These are phyloP conservation scores for Idaea dimidiata DNA, from an alignment of 2,888 invertebrate species.

Conservation along the genomic window DNA sequence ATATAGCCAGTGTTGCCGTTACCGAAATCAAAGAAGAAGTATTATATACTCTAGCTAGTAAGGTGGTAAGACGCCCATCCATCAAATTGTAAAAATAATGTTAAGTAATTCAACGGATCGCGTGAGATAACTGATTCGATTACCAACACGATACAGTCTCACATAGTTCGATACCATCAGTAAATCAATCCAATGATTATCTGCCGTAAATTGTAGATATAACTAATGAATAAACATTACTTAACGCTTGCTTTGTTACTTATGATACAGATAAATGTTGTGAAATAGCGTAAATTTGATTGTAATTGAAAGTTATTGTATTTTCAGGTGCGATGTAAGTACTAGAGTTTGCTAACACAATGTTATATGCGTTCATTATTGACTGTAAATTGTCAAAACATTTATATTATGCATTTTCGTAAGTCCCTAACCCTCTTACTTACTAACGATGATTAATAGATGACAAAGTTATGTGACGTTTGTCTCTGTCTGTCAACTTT, in stretches of 20 bases:
- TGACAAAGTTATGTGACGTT: no score
- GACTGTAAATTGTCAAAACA: no score
- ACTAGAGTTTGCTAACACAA: not conserved
- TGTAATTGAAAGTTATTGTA: not conserved
- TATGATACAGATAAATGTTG: slow-evolving; percentile 8
- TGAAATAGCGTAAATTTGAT: not conserved
- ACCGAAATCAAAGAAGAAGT: no score
- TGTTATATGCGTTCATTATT: no score
- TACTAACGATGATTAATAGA: no score
- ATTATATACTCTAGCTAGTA: no score
- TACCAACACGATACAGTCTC: not conserved
- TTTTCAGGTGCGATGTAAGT: not conserved
- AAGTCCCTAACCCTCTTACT: no score
- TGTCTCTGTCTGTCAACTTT: no score
- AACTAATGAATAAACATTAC: not conserved
- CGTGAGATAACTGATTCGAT: not conserved
- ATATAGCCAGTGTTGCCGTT: no score
- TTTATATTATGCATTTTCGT: no score
- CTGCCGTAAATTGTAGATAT: not conserved
- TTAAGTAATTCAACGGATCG: not conserved
- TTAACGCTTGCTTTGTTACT: slow-evolving; percentile 7
- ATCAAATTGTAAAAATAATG: no score
- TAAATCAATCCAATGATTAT: not conserved
- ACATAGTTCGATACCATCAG: not conserved
- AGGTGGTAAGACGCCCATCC: no score